Evolutionary conservation across 2,797 vertebrate species (phyloP), one percentile per base, ranked within the genome.

Genomic region (Scolopax bukidnonensis): DNA sequence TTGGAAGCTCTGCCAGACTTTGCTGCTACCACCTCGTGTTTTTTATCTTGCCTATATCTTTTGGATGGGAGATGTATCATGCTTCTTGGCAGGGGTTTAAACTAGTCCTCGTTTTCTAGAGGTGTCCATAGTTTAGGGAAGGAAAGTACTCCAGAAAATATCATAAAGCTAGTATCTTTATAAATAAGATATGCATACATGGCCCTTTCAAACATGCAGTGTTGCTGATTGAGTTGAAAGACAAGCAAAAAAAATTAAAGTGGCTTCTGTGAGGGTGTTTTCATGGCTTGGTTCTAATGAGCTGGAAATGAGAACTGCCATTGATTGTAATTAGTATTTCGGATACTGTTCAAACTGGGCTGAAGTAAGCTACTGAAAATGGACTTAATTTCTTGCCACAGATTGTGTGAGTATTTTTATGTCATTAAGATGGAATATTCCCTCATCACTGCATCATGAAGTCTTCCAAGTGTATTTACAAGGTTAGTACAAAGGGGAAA

Each of bases 191-290:
- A 18, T 57, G 10, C 8, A 2, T 59, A 74, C 0, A 0, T 36
- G 27, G 18, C n/a, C n/a, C 36, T 89, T 92, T 54, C n/a, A 60
- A 1, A 18, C 13, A 15, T 4, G 7, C 3, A 2, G 1, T 28
- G 10, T 38, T 82, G 53, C 24, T 88, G 32, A 63, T 18, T 38
- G 38, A 87, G 16, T 60, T 84, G 24, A 64, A 89, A 87, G 51
- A 69, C 41, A 30, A 70, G 19, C 16, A 27, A n/a, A 83, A 83
- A 82, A 51, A 36, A 4, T 4, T 17, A 4, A 13, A 57, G 18
- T 0, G 0, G 7, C 6, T 93, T 81, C 43, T 65, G 1, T 14
- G 8, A 40, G 12, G 14, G 0, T 1, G 25, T 77, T 79, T 90
- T 56, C 51, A 63, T 70, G 33, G 18, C 3, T 63, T 71, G 12